phyloP scores from a whole-genome alignment of 2,797 vertebrate genomes.

The Schizothorax lantsangensis region DNA sequence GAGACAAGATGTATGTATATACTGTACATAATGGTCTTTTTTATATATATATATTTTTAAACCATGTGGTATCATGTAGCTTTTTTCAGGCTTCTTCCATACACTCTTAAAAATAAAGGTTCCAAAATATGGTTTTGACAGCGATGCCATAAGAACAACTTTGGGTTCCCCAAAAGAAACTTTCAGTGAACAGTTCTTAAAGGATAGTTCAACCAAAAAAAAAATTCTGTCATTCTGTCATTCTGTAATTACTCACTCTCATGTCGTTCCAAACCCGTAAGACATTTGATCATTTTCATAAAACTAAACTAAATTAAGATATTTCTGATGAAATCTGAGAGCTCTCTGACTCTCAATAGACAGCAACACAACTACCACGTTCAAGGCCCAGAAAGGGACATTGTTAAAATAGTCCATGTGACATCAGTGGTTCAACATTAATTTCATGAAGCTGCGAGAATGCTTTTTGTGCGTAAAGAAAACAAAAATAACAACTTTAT shows the following conservation, averaged over 20 bases:
- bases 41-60: not conserved
- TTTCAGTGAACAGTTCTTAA: not conserved
- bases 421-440: not conserved
- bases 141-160: not conserved
- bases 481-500: not conserved
- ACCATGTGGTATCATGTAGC: no score
- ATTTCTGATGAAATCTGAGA: not conserved
- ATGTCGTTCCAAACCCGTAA: not conserved
- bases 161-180: not conserved
- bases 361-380: not conserved
- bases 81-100: not conserved
- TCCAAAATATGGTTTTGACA: not conserved
- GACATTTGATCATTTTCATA: not conserved
- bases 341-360: not conserved
- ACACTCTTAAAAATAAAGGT: not conserved
- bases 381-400: not conserved
- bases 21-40: conserved; percentile 6
- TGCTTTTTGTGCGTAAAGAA: not conserved
- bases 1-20: not conserved
- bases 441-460: not conserved
- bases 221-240: not conserved
- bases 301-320: not conserved
- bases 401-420: not conserved
- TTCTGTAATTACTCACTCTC: not conserved
- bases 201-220: not conserved